phyloP scores from a whole-genome alignment of 2,113 vertebrate species.

The Poecile atricapillus region DNA sequence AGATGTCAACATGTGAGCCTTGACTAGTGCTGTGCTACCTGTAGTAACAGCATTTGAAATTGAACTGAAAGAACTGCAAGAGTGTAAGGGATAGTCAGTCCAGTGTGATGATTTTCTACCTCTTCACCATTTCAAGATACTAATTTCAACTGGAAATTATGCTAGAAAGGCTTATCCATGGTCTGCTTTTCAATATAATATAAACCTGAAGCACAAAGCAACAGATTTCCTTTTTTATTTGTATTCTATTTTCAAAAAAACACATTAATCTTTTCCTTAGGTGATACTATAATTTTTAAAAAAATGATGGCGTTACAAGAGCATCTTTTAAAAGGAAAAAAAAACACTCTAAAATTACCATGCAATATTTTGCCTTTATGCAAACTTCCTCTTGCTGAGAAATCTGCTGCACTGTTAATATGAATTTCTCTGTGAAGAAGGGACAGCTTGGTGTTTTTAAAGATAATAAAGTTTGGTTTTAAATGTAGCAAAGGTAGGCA shows the following conservation, averaged over 20 bases:
- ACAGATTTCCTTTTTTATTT: slow-evolving; percentile 54
- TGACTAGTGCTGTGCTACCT: background rate
- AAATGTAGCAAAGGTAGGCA: slow-evolving; percentile 61
- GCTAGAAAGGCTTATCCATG: background rate
- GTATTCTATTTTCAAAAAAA: slow-evolving; percentile 52
- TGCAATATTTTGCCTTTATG: slow-evolving; percentile 43
- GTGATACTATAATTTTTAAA: background rate
- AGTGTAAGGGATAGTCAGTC: slow-evolving; percentile 34
- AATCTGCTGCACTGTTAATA: slow-evolving; percentile 45
- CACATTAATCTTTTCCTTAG: slow-evolving; percentile 38
- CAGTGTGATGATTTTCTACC: background rate
- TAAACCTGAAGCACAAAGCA: slow-evolving; percentile 40
- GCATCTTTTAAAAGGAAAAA: slow-evolving; percentile 1
- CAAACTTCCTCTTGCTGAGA: slow-evolving; percentile 38
- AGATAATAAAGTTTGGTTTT: slow-evolving; percentile 54
- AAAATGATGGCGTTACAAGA: slow-evolving; percentile 12
- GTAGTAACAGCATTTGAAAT: background rate
- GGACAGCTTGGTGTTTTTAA: slow-evolving; percentile 51
- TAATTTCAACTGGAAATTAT: background rate
- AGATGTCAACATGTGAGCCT: background rate
- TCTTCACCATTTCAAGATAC: background rate
- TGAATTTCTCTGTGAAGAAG: slow-evolving; percentile 9
- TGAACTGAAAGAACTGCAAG: background rate
- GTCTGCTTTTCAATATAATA: background rate
- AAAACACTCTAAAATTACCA: background rate